Evolutionary conservation across 2,797 vertebrate species (phyloP).

Genomic region (Hafferia zeledoni): DNA sequence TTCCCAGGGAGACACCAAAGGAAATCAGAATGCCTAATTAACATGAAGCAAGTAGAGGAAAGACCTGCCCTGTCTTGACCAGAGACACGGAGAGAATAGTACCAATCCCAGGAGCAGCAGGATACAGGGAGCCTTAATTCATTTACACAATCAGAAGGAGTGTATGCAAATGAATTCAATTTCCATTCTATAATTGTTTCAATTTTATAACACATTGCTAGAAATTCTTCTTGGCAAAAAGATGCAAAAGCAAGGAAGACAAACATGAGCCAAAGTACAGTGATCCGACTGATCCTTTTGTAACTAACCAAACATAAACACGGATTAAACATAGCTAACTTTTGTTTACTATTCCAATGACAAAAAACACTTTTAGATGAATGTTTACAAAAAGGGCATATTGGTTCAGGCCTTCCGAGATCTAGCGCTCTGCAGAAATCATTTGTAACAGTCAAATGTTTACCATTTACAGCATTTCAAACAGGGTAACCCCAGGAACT

Average conservation of each 20-base stretch:
- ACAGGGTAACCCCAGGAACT: conserved; percentile 68
- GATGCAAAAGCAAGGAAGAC: conserved; percentile 13
- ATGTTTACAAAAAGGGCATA: conserved; percentile 66
- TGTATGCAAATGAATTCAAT: background rate
- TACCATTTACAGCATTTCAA: conserved; percentile 71
- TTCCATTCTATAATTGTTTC: conserved; percentile 28
- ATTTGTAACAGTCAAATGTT: conserved; percentile 76
- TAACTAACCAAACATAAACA: conserved; percentile 47
- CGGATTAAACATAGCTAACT: conserved; percentile 58
- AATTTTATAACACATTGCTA: conserved; percentile 10
- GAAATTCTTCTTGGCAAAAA: conserved; percentile 37
- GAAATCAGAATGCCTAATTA: background rate
- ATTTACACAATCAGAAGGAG: background rate
- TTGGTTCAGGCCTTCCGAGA: conserved; percentile 53
- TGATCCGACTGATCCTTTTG: conserved; percentile 12
- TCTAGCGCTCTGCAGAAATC: conserved; percentile 56
- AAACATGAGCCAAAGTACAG: conserved; percentile 7
- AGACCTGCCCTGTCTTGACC: background rate
- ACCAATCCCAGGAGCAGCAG: background rate
- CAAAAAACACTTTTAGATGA: conserved; percentile 48
- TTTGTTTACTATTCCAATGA: conserved; percentile 55
- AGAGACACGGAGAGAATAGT: background rate
- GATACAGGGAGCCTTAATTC: background rate
- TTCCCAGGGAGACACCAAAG: background rate
- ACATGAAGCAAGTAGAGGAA: background rate